phyloP scores from a whole-genome alignment of 2,888 invertebrate species.

The Plagiodera versicolora region DNA sequence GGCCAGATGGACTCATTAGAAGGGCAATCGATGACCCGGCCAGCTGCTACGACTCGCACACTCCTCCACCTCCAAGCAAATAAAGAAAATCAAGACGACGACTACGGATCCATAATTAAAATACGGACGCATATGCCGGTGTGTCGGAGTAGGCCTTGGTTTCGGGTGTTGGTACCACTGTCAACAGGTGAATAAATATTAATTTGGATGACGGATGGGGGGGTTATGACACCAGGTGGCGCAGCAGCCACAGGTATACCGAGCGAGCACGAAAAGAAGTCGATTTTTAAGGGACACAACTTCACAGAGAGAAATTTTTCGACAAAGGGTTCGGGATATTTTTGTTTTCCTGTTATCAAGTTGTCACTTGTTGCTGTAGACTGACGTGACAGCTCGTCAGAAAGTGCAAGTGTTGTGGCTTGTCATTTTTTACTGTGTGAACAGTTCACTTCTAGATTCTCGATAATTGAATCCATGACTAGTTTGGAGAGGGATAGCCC shows the following conservation, averaged over 20 bases:
- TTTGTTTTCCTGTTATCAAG: too few relatives aligned
- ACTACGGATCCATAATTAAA: slow-evolving; percentile 22
- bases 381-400: too few relatives aligned
- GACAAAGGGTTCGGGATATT: too few relatives aligned
- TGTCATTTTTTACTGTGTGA: too few relatives aligned
- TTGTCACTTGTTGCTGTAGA: too few relatives aligned
- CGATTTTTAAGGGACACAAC: too few relatives aligned
- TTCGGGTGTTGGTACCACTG: not conserved
- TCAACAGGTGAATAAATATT: slow-evolving; percentile 23
- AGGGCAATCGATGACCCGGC: slow-evolving; percentile 48
- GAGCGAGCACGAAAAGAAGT: not conserved
- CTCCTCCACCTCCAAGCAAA: slow-evolving; percentile 25
- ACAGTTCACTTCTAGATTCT: too few relatives aligned
- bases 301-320: too few relatives aligned
- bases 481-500: too few relatives aligned
- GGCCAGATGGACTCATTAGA: slow-evolving; percentile 51
- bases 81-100: slow-evolving; percentile 26
- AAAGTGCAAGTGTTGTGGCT: too few relatives aligned
- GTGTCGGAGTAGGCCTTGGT: slow-evolving; percentile 7
- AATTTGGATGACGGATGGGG: not conserved
- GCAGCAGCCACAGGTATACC: not conserved
- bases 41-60: slow-evolving; percentile 46
- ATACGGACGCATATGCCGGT: slow-evolving; percentile 17
- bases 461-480: too few relatives aligned
- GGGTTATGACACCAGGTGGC: not conserved